Evolutionary conservation across 2,797 vertebrate genomes (phyloP), one percentile per base, ranked within the genome.

Genomic region (Cyclopterus lumpus): DNA sequence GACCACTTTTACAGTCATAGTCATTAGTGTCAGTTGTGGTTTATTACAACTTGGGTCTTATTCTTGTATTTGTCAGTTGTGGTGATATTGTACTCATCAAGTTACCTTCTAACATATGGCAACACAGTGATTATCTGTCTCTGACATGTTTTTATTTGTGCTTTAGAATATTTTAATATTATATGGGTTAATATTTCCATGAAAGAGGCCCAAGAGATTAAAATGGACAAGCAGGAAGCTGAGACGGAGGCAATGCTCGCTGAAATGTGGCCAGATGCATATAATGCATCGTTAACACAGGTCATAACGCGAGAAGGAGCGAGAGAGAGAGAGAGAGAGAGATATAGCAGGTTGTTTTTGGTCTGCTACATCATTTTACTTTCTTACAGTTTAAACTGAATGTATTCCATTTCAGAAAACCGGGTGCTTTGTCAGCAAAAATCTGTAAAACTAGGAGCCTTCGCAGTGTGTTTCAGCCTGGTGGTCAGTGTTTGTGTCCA

Each of bases 251-350:
- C 58, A 36, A 46, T 2, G 67, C 28, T 66, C 7, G 1, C 8
- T 51, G 42, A 58, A 42, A 75, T 24, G 64, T 32, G 60, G 12
- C 22, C 16, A 44, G 70, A 66, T 58, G 55, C 40, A 58, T 69
- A 20, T 63, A 80, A 84, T n/a, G 55, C 59, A 28, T 75, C 54
- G 38, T 81, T 75, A 84, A 68, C 36, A 36, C 51, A 4, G 40
- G 49, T 58, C 65, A 28, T 65, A 54, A 40, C 2, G 58, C 42
- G 59, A 51, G 32, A 12, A 34, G 22, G 15, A 6, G 5, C 1
- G 6, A 20, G 55, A 12, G 34, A 20, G 48, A n/a, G 32, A 38
- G 32, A 9, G 32, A 22, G 14, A 6, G 5, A 1, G 6, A 15
- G 55, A 15, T 42, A 30, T 46, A 12, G 48, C 6, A 8, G 28